phyloP scores from a whole-genome alignment of 2,797 vertebrate genomes.

The Gobionotothen gibberifrons region DNA sequence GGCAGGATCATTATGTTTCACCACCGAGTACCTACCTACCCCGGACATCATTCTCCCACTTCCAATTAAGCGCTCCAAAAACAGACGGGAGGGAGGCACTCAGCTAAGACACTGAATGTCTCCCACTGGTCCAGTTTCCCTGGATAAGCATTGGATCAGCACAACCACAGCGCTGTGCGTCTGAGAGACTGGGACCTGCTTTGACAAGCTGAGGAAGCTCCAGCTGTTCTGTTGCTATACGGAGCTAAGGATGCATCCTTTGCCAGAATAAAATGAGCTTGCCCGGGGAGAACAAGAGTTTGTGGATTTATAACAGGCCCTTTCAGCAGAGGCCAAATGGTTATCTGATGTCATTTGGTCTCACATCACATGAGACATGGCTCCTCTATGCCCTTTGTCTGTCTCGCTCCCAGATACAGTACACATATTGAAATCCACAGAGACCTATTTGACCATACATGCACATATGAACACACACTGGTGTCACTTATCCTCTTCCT shows the following conservation, averaged over 20 bases:
- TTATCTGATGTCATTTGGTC: conserved; percentile 59
- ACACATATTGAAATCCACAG: conserved; percentile 9
- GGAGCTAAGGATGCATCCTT: conserved; percentile 57
- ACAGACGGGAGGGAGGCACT: conserved; percentile 65
- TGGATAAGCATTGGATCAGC: conserved; percentile 74
- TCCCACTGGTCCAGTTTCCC: conserved; percentile 81
- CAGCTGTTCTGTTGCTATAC: conserved; percentile 68
- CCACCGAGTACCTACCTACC: conserved; percentile 49
- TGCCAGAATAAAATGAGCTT: conserved; percentile 60
- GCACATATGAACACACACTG: background rate
- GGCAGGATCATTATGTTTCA: conserved; percentile 68
- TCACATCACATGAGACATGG: conserved; percentile 28
- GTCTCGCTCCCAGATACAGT: conserved; percentile 21
- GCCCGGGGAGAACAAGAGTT: conserved; percentile 52
- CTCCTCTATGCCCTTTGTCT: conserved; percentile 28
- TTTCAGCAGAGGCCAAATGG: conserved; percentile 53
- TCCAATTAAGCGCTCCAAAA: conserved; percentile 80
- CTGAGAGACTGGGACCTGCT: conserved; percentile 53
- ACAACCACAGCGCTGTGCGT: conserved; percentile 52
- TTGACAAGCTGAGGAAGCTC: conserved; percentile 65
- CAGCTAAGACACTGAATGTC: conserved; percentile 72
- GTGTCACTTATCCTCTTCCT: background rate
- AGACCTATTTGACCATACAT: conserved; percentile 24
- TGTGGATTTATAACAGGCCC: conserved; percentile 56
- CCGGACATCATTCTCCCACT: conserved; percentile 66